These are phyloP conservation scores for Sebastolobus alascanus DNA, from an alignment of 2,797 vertebrate genomes.

Conservation along the genomic window DNA sequence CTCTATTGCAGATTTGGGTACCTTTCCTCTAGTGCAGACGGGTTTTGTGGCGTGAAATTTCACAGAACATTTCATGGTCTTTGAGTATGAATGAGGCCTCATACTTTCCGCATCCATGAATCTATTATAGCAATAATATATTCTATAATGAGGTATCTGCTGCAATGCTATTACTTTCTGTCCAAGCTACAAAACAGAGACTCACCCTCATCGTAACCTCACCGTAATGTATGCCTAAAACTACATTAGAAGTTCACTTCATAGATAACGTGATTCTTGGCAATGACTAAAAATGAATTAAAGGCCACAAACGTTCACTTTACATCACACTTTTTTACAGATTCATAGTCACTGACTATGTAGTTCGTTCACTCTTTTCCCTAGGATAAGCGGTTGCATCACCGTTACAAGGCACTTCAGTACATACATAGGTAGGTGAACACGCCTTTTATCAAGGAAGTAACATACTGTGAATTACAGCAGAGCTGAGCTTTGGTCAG, in stretches of 20 bases:
- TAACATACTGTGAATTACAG: neutral
- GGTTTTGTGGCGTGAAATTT: constrained; percentile 18
- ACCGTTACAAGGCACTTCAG: no score
- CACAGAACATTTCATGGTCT: constrained; percentile 23
- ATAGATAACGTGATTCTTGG: neutral
- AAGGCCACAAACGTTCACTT: neutral
- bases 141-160: constrained; percentile 28
- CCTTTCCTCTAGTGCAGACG: neutral
- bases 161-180: neutral
- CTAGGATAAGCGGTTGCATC: no score
- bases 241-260: neutral
- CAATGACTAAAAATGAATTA: neutral
- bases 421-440: no score
- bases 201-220: neutral
- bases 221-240: neutral
- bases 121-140: constrained; percentile 29
- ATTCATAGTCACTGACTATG: no score
- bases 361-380: no score
- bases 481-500: neutral
- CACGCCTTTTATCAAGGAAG: no score
- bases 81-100: constrained; percentile 36
- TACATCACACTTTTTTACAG: neutral
- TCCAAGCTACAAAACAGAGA: neutral
- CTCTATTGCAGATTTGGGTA: neutral
- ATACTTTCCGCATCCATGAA: constrained; percentile 27